Percentiles rank a stretch among this genome's conserved stretches.
phyloP scores from a whole-genome alignment of 2,888 invertebrate genomes.

The Pimpla rufipes region DNA sequence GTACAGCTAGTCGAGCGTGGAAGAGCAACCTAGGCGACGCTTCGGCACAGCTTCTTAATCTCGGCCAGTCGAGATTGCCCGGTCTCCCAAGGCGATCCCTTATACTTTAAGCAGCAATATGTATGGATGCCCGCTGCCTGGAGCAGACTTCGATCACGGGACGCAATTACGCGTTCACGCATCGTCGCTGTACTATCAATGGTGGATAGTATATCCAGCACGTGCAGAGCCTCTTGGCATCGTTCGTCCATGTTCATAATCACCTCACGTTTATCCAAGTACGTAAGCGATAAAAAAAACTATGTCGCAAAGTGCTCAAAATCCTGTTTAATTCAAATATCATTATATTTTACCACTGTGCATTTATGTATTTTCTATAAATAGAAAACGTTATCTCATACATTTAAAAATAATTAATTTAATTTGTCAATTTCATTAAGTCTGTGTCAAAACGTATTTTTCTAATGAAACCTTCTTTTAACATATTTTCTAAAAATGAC shows the following conservation, averaged over 20 bases:
- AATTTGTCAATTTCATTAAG: too few species aligned
- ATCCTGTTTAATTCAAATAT: not conserved
- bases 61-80: conserved; percentile 63
- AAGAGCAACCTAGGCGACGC: conserved; percentile 53
- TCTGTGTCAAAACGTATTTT: too few species aligned
- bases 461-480: too few species aligned
- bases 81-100: conserved; percentile 65
- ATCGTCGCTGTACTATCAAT: conserved; percentile 53
- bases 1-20: conserved; percentile 60
- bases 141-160: conserved; percentile 58
- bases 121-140: conserved; percentile 75
- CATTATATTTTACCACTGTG: not conserved
- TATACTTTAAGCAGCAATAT: conserved; percentile 83
- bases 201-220: conserved; percentile 44
- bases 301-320: not conserved
- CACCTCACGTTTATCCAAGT: conserved; percentile 26
- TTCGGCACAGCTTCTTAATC: conserved; percentile 67
- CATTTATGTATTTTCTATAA: not conserved
- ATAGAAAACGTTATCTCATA: not conserved
- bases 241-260: conserved; percentile 26
- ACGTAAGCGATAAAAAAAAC: not conserved
- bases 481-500: too few species aligned
- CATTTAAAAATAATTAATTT: too few species aligned
- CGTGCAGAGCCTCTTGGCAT: conserved; percentile 16
- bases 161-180: conserved; percentile 61